Base-by-base conservation (phyloP, 2,797 vertebrate species). In the Gobio occitaniae region DNA sequence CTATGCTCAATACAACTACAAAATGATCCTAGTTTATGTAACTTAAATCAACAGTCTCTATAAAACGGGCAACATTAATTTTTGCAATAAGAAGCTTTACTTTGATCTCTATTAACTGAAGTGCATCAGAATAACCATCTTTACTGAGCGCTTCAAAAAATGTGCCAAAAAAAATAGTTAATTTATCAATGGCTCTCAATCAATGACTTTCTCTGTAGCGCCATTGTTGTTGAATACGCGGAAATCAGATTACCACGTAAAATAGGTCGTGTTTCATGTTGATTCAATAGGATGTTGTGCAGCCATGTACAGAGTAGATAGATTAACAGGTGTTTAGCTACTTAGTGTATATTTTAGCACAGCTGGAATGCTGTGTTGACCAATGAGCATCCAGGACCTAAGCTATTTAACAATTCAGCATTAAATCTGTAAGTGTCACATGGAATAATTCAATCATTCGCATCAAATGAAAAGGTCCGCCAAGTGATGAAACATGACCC, bases 401-500 rank as follows among this genome's bases (percentile, higher is more conserved):
- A 76, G 38, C 10, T 38, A 76, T 13, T 63, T 44, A 41, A 38
- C 76, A 56, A 84, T 44, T 11, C 48, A 59, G 12, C 71, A 47
- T 36, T 77, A 21, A 21, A 59, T 70, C 2, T 65, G 44, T 59
- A 32, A 47, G 25, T 63, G 59, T 83, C 15, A 41, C 47, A 76
- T 66, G 44, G 16, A 41, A 77, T 61, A 78, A 78, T 84, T 69
- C 50, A 70, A 84, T 74, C 25, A 72, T 59, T 59, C 8, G 17
- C 13, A 78, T 69, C 63, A 48, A 25, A 70, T 25, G 25, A 59
- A 54, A 50, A 78, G 71, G 75, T 36, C 52, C 41, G 25, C 29
- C 75, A 25, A 38, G 41, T 69, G 41, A 48, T 16, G 44, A 71
- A 84, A 78, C 66, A 68, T 48, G 75, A 84, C 50, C 82, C 38